Percentiles rank a stretch among this genome's conserved stretches.
Conservation (phyloP, 2,797 vertebrate species). For the Echeneis naucrates region DNA sequence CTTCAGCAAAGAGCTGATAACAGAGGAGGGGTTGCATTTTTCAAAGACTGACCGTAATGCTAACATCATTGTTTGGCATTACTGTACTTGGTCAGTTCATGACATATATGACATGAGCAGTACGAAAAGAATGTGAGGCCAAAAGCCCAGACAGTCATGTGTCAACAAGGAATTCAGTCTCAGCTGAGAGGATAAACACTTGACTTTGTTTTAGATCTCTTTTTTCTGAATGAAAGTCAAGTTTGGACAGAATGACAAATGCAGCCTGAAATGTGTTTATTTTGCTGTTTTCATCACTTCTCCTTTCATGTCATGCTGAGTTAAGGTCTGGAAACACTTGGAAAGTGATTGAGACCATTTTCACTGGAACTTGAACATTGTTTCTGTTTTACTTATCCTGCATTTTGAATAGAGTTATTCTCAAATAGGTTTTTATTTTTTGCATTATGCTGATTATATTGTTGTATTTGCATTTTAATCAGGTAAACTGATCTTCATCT, state of each 20-base stretch:
- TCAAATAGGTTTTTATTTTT: not conserved
- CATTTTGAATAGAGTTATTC: not conserved
- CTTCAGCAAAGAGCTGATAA: not conserved
- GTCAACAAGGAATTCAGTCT: not conserved
- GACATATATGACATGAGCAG: not conserved
- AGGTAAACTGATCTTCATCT: too few species aligned
- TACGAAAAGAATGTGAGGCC: constrained; percentile 1
- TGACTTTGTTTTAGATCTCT: not conserved
- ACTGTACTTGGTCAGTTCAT: not conserved
- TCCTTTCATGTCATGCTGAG: not conserved
- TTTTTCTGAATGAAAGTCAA: not conserved
- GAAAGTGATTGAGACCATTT: too few species aligned
- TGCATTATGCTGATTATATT: not conserved
- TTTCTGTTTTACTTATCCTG: not conserved
- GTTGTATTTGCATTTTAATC: not conserved
- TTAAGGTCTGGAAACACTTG: not conserved
- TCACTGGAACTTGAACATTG: not conserved
- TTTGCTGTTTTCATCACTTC: not conserved
- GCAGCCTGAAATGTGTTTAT: not conserved
- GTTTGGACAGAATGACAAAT: not conserved
- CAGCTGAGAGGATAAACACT: not conserved
- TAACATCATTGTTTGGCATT: too few species aligned
- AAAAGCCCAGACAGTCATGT: not conserved
- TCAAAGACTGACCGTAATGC: not conserved
- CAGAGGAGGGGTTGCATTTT: too few species aligned